These are phyloP conservation scores for Phrixothrix hirtus DNA, from an alignment of 2,888 invertebrate species.

Conservation along the genomic window DNA sequence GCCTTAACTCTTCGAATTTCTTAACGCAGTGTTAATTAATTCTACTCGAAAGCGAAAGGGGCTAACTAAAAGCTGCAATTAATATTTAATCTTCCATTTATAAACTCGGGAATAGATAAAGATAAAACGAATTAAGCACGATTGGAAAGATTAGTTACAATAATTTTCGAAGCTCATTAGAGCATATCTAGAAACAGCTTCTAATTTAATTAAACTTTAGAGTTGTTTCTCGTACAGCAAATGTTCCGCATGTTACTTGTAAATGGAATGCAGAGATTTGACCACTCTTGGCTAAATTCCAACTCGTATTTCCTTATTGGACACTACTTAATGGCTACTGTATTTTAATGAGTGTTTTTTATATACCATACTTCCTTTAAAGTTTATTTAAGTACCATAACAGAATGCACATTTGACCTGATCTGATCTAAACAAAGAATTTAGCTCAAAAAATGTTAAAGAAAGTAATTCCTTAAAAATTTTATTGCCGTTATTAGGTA, in stretches of 20 bases:
- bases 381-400: too few relatives aligned
- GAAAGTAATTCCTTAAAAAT: too few relatives aligned
- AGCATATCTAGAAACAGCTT: slow-evolving; percentile 13
- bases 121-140: neutral
- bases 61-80: neutral
- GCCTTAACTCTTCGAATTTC: slow-evolving; percentile 12
- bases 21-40: slow-evolving; percentile 14
- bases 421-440: too few relatives aligned
- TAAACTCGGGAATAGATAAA: neutral
- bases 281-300: neutral
- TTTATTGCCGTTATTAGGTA: too few relatives aligned
- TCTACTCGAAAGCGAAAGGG: slow-evolving; percentile 5
- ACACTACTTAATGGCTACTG: too few relatives aligned
- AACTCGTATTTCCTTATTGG: too few relatives aligned
- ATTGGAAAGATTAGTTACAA: slow-evolving; percentile 13
- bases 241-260: neutral
- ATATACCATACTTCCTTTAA: too few relatives aligned
- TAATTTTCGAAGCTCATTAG: slow-evolving; percentile 17
- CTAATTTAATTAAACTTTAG: slow-evolving; percentile 21
- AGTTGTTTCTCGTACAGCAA: slow-evolving; percentile 10
- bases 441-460: too few relatives aligned
- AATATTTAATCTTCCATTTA: neutral
- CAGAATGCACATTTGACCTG: too few relatives aligned
- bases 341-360: too few relatives aligned
- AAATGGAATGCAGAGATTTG: neutral